Base-by-base conservation (phyloP, 2,888 invertebrate genomes). In the Cephus spinipes region DNA sequence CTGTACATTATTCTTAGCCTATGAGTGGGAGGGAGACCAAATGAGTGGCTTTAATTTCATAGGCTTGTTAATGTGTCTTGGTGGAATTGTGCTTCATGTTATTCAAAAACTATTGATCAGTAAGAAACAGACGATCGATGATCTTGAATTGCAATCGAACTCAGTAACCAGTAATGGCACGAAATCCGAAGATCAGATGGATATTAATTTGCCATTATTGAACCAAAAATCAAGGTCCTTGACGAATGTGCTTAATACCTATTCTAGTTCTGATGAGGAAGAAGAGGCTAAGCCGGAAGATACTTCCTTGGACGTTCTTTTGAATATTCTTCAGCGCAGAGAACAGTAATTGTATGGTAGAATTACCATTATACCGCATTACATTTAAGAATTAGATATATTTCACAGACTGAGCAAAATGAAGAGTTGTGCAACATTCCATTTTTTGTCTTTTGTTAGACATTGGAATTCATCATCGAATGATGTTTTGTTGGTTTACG, bases 41-140 rank as follows among this genome's bases (percentile, higher is more conserved):
- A 94, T 99, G 89, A 96, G 95, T 79, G 89, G 93, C 4, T 92
- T 98, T 77, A 99, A 99, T 92, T 94, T 95, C 35, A 92, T 96
- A 11, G 99, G 99, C 0, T 92, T 99, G 80, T 92, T 96, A 12
- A 93, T 98, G 77, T 99, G 99, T 89, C 93, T 99, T 81, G 93
- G 95, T 74, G 99, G 99, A 76, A 98, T 99, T 84, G 93, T 93
- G 15, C 93, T 96, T 75, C 99, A 99, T 91, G 95, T 98, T 55
- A 91, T 95, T 77, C 95, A 96, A 90, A 97, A 97, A 92, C 87
- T 93, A 80, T 77, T 90, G 78, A 78, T 83, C 6, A 89, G 82
- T 77, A 88, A 85, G 68, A 88, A 86, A 71, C 86, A 87, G 69
- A 83, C 82, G 74, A 77, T 79, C 75, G 89, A 89, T 68, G 87